phyloP scores from a whole-genome alignment of 2,888 invertebrate genomes.

The Silvanus unidentatus region DNA sequence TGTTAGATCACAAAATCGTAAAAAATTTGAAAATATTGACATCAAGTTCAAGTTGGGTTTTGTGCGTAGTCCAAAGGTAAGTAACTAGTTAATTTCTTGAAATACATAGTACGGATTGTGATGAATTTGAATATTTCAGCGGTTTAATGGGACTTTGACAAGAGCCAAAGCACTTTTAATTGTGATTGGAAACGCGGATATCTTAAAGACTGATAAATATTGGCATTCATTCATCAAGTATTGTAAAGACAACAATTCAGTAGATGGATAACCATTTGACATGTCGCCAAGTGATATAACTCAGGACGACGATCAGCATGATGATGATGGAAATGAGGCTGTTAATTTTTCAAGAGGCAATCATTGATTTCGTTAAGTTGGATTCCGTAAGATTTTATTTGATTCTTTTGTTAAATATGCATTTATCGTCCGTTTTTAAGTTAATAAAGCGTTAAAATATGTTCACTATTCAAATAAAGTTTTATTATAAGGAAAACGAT shows the following conservation, averaged over 20 bases:
- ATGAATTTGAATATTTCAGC: constrained; percentile 45
- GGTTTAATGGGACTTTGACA: constrained; percentile 69
- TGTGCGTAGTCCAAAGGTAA: constrained; percentile 53
- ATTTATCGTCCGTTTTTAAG: too few relatives aligned
- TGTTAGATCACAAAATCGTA: constrained; percentile 57
- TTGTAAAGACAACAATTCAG: constrained; percentile 38
- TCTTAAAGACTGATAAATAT: constrained; percentile 41
- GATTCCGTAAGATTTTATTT: too few relatives aligned
- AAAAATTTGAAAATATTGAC: constrained; percentile 48
- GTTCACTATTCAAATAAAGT: too few relatives aligned
- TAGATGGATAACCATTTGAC: constrained; percentile 20
- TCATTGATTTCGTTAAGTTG: not conserved
- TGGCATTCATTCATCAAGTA: constrained; percentile 43
- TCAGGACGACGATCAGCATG: not conserved
- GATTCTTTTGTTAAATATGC: too few relatives aligned
- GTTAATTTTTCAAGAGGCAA: constrained; percentile 1
- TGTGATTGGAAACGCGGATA: constrained; percentile 51
- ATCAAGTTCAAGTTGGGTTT: constrained; percentile 49
- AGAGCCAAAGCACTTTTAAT: constrained; percentile 63
- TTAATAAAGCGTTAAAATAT: too few relatives aligned
- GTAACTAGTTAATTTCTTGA: not conserved
- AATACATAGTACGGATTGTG: not conserved
- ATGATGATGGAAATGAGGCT: not conserved
- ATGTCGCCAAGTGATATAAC: not conserved
- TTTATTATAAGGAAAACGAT: too few relatives aligned